Evolutionary conservation across 2,797 vertebrate species (phyloP), one percentile per base, ranked within the genome.

Genomic region (Neosalanx taihuensis): DNA sequence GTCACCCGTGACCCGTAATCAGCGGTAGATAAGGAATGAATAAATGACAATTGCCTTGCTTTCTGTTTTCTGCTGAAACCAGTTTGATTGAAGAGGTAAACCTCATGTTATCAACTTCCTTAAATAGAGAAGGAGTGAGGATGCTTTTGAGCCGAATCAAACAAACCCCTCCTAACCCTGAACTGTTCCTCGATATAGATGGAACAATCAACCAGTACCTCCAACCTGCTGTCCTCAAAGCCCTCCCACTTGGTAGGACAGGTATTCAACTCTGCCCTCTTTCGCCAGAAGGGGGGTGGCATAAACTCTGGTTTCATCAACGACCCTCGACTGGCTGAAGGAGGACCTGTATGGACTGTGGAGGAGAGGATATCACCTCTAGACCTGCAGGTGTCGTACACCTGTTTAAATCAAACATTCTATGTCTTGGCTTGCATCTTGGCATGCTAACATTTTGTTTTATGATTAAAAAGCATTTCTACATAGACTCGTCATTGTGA

Each of bases 191-290:
- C 35, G 37, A 53, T 51, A 29, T 60, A 91, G 90, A 81, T 62
- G 74, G 86, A 92, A 77, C 87, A 87, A 9, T 84, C 88, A 57
- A 82, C 85, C 78, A 89, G 90, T 83, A 90, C 86, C 35, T 75
- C 86, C 35, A 90, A 91, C 72, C 77, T 90, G 4, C 85, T 91
- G 37, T 84, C 87, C 57, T 84, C 86, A 79, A 94, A 95, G 85
- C 92, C 95, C 0, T 85, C 93, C 78, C 94, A 89, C 84, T 88
- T 97, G 89, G 91, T 97, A 82, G 95, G 96, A 46, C 96, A 98
- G 89, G 94, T 98, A 72, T 96, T 97, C 86, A 96, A 94, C 83
- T 95, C 95, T 17, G 94, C 94, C 70, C 91, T 96, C 57, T 95
- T 95, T 83, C 94, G 33, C 60, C 94, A 76, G 89, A 96, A 95